These are phyloP conservation scores for Streptopelia turtur DNA, from an alignment of 2,797 vertebrate genomes.

Conservation along the genomic window DNA sequence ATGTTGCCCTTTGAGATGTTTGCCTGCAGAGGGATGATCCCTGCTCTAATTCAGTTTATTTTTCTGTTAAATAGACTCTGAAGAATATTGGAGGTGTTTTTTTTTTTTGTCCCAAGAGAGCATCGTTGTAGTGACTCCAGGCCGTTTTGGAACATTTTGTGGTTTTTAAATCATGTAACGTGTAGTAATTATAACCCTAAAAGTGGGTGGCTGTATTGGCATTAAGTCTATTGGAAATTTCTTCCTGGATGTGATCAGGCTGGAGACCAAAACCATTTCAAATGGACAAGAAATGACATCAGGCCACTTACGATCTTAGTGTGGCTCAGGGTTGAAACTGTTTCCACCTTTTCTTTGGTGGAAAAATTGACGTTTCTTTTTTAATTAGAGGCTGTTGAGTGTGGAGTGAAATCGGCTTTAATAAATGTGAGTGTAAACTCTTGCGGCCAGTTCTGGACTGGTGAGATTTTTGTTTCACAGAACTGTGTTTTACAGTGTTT, in stretches of 20 bases:
- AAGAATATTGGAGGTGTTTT: slow-evolving; percentile 2
- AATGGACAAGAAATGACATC: slow-evolving; percentile 11
- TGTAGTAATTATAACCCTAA: slow-evolving; percentile 32
- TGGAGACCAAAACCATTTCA: slow-evolving; percentile 23
- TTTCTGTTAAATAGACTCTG: slow-evolving; percentile 40
- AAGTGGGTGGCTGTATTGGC: slow-evolving; percentile 38
- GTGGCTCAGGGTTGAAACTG: not conserved
- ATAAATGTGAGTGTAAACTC: not conserved
- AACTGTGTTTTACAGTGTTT: not conserved
- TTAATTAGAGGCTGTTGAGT: not conserved
- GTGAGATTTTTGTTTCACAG: not conserved
- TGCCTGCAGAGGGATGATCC: not conserved
- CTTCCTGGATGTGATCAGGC: not conserved
- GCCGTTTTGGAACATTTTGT: slow-evolving; percentile 68
- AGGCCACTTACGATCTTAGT: not conserved
- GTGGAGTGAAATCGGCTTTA: not conserved
- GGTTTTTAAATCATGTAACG: slow-evolving; percentile 48
- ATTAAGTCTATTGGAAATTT: not conserved
- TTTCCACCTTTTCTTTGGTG: not conserved
- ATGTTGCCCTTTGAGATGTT: not conserved
- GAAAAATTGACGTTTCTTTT: not conserved
- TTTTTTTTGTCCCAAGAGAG: slow-evolving; percentile 28
- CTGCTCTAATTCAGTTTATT: slow-evolving; percentile 12
- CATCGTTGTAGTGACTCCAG: not conserved
- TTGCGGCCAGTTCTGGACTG: not conserved